These are phyloP conservation scores for Athene cunicularia DNA, from an alignment of 2,113 vertebrate species.

Conservation along the genomic window DNA sequence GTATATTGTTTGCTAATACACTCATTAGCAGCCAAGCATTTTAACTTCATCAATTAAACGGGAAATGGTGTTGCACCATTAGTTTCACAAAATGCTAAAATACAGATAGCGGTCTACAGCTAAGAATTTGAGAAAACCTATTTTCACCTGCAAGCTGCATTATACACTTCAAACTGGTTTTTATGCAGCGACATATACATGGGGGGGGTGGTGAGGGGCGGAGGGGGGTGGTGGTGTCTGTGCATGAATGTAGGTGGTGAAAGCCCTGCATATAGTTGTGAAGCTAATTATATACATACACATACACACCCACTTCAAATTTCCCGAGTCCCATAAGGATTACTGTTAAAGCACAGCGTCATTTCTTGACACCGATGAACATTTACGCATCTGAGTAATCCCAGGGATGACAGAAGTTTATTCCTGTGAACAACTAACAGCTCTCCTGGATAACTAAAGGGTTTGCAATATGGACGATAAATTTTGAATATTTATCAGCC, in stretches of 20 bases:
- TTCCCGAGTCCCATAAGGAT: slow-evolving; percentile 22
- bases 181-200: neutral
- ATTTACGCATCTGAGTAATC: slow-evolving; percentile 36
- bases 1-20: slow-evolving; percentile 79
- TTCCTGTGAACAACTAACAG: slow-evolving; percentile 16
- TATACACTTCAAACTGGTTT: neutral
- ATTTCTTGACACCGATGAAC: slow-evolving; percentile 19
- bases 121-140: slow-evolving; percentile 37
- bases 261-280: slow-evolving; percentile 17
- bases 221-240: neutral
- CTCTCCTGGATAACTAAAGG: neutral
- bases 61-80: slow-evolving; percentile 66
- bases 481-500: slow-evolving; percentile 41
- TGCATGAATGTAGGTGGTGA: neutral
- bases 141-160: slow-evolving; percentile 33
- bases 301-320: slow-evolving; percentile 44
- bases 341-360: neutral
- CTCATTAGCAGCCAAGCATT: slow-evolving; percentile 79
- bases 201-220: too few species aligned
- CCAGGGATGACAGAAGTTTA: slow-evolving; percentile 31
- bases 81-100: slow-evolving; percentile 71
- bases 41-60: slow-evolving; percentile 80
- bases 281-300: slow-evolving; percentile 36
- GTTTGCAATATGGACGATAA: neutral
- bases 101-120: slow-evolving; percentile 34